Base-by-base conservation (phyloP, 2,797 vertebrate genomes). In the Diplodus sargus region DNA sequence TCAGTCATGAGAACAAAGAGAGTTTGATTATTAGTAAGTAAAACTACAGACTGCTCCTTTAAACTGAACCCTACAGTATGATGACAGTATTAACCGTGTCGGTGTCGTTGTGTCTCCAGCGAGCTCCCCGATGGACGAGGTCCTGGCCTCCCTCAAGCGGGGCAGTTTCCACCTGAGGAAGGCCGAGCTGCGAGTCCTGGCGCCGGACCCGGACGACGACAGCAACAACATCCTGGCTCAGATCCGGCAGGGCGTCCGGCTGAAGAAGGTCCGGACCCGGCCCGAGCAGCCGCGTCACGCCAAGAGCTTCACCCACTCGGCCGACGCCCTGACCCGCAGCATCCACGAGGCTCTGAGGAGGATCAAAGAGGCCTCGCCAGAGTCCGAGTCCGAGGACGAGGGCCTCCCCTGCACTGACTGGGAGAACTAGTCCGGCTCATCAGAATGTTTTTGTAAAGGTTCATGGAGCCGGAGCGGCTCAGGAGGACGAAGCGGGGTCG, bases 81-180 rank as follows among this genome's bases (percentile, higher is more conserved):
- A 4, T 28, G 28, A 2, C 28, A 28, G 28, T 28, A 4, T 28
- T 28, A 4, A 28, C 3, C 28, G 28, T 28, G 28, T 28, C 28
- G 28, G 28, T 54, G 52, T 78, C 7, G 34, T 34, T 34, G 58
- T 45, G 18, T 74, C 42, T 15, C 3, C 94, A 99, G 98, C 97
- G 93, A 97, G 97, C 85, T 99, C 98, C 2, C 98, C 98, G 0
- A 99, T 99, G 98, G 98, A 99, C 89, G 98, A 99, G 92, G 98
- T 99, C 20, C 94, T 99, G 92, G 97, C 97, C 78, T 99, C 98
- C 11, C 95, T 99, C 82, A 99, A 99, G 84, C 96, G 97, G 5
- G 98, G 98, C 74, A 98, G 97, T 72, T 99, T 99, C 94, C 98
- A 98, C 87, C 95, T 99, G 92, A 95, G 95, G 84, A 99, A 99